Evolutionary conservation across 2,888 invertebrate genomes (phyloP).

Genomic region (Campopleginae sp.): DNA sequence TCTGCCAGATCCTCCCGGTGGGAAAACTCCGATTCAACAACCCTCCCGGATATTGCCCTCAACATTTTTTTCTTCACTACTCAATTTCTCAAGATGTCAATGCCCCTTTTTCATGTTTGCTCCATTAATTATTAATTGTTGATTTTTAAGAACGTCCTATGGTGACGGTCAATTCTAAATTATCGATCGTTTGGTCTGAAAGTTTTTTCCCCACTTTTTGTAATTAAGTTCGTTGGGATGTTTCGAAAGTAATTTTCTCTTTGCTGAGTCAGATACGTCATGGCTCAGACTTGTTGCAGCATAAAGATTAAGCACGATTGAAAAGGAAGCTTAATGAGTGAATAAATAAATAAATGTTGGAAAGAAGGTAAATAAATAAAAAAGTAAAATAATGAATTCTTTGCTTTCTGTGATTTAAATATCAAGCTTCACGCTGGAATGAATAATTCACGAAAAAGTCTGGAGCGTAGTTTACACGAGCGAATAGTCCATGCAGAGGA

Average conservation of each 20-base stretch:
- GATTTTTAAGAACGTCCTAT: too few relatives aligned
- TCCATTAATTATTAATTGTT: not conserved
- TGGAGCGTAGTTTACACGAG: slow-evolving; percentile 31
- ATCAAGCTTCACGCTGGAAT: slow-evolving; percentile 34
- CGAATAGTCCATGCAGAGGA: slow-evolving; percentile 42
- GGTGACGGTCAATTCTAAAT: too few relatives aligned
- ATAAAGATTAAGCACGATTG: not conserved
- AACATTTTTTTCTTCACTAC: not conserved
- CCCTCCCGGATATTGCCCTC: not conserved
- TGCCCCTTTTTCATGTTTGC: not conserved
- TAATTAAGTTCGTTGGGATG: not conserved
- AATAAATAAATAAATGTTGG: not conserved
- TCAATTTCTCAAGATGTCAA: not conserved
- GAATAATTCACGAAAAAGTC: slow-evolving; percentile 54
- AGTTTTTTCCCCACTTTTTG: not conserved
- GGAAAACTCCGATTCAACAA: slow-evolving; percentile 17
- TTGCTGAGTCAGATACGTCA: not conserved
- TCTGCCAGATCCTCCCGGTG: slow-evolving; percentile 28
- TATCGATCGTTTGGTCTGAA: too few relatives aligned
- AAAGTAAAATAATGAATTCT: slow-evolving; percentile 8
- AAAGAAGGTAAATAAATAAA: not conserved
- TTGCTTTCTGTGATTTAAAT: slow-evolving; percentile 37
- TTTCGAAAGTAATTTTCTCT: not conserved
- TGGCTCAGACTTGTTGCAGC: not conserved
- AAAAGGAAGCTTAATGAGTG: not conserved